Evolutionary conservation across 2,888 invertebrate genomes (phyloP).

Genomic region (Limenitis camilla): DNA sequence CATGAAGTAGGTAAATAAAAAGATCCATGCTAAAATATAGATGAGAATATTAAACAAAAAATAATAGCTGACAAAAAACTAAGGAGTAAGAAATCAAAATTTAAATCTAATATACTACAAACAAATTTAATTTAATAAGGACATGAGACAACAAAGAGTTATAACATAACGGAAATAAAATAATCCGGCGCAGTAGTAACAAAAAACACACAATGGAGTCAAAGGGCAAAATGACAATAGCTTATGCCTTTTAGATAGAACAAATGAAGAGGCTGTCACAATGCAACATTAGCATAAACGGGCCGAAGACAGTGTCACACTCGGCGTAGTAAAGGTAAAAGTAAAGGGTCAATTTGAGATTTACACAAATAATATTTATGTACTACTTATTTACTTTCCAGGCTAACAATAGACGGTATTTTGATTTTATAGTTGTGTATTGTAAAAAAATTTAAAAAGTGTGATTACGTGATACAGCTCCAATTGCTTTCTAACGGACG

Average conservation of each 20-base stretch:
- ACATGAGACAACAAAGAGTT: conserved; percentile 51
- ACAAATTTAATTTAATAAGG: conserved; percentile 38
- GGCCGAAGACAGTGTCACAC: conserved; percentile 42
- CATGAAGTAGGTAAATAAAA: no score
- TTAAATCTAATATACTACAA: conserved; percentile 6
- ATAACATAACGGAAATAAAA: conserved; percentile 70
- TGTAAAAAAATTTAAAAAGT: conserved; percentile 1
- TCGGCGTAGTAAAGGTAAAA: conserved; percentile 26
- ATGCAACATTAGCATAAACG: conserved; percentile 68
- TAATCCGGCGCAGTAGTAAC: conserved; percentile 59
- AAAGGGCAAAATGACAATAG: conserved; percentile 70
- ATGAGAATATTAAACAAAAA: no score
- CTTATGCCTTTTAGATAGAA: conserved; percentile 51
- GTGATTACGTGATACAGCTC: not conserved
- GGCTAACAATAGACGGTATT: conserved; percentile 25
- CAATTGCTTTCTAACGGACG: no score
- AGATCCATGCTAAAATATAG: no score
- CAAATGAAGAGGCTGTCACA: conserved; percentile 66
- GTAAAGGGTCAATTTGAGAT: conserved; percentile 33
- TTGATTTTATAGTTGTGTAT: conserved; percentile 14
- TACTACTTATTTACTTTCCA: conserved; percentile 26
- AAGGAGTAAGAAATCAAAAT: not conserved
- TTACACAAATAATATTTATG: conserved; percentile 28
- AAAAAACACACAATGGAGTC: conserved; percentile 73
- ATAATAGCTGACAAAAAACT: not conserved